Evolutionary conservation across 2,113 vertebrate genomes (phyloP), one percentile per base, ranked within the genome.

Genomic region (Chaetodon auriga): DNA sequence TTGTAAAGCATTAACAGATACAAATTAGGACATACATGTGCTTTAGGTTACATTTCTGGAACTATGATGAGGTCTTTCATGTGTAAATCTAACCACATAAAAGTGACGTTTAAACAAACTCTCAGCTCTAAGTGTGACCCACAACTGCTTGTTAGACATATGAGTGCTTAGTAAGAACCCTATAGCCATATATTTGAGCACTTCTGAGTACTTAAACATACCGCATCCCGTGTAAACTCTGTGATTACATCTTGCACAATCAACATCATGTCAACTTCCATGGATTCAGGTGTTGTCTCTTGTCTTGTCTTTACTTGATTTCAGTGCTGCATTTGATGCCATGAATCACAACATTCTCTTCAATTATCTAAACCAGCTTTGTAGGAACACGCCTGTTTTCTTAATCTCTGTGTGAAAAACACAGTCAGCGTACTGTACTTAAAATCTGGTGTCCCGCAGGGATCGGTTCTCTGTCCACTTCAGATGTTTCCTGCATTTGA

Each of bases 291-390:
- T 58, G 43, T 38, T 35, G 80, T 73, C 51, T 48, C 46, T 30
- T 15, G n/a, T 64, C 70, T 61, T 68, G 81, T 68, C 71, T 55
- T 68, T 18, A 60, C 77, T 76, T 71, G 76, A 71, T 69, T 25
- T n/a, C 2, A 61, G 35, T 10, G 12, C 15, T 13, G 10, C 38
- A 15, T 25, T 43, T 49, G 2, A 55, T 4, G 5, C 8, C 12
- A 15, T 14, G 12, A 3, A 43, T n/a, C 49, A 8, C 23, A n/a
- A 7, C 7, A 12, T 36, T 62, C 51, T 71, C 12, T 1, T 10
- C 3, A 4, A 25, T 36, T 43, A 38, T 49, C 51, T 58, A 25
- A n/a, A 63, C 49, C 16, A 21, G 9, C 14, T 48, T 68, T 74
- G 76, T 63, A 75, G 38, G 48, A 41, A 30, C 68, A 16, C 48